Conservation (phyloP, 2,888 invertebrate species). For the Pollenia angustigena region DNA sequence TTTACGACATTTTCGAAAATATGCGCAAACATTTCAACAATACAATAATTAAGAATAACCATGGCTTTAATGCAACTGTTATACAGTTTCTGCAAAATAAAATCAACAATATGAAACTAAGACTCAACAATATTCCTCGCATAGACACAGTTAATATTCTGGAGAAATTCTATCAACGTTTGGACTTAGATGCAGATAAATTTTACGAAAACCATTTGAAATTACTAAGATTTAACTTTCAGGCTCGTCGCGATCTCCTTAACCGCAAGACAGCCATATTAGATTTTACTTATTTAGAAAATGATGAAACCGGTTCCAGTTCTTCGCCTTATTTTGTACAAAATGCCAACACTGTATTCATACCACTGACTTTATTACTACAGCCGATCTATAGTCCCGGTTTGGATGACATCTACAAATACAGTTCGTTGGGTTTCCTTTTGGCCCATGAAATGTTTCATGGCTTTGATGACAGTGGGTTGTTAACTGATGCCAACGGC, state of each 20-base stretch:
- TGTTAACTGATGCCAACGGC: slow-evolving; percentile 62
- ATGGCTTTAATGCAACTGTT: slow-evolving; percentile 64
- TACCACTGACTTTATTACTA: slow-evolving; percentile 73
- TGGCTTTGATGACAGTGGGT: slow-evolving; percentile 74
- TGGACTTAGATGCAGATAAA: slow-evolving; percentile 36
- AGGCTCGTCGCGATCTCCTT: slow-evolving; percentile 20
- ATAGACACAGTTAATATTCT: slow-evolving; percentile 47
- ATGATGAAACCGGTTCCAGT: slow-evolving; percentile 60
- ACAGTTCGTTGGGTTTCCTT: slow-evolving; percentile 74
- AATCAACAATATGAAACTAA: slow-evolving; percentile 72
- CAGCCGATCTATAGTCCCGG: slow-evolving; percentile 72
- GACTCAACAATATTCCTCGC: slow-evolving; percentile 74
- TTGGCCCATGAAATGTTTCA: slow-evolving; percentile 75
- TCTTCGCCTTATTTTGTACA: slow-evolving; percentile 74
- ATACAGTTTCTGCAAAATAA: slow-evolving; percentile 70
- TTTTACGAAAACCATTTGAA: slow-evolving; percentile 74
- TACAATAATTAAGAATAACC: slow-evolving; percentile 64
- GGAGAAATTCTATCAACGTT: slow-evolving; percentile 62
- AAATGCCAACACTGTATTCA: slow-evolving; percentile 66
- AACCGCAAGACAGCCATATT: background rate
- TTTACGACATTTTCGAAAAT: slow-evolving; percentile 65
- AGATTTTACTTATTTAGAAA: slow-evolving; percentile 57
- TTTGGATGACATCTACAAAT: slow-evolving; percentile 71
- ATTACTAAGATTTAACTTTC: slow-evolving; percentile 55
- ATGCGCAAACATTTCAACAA: slow-evolving; percentile 69